Conservation (phyloP, 2,888 invertebrate genomes). For the Nephrotoma guestfalica region DNA sequence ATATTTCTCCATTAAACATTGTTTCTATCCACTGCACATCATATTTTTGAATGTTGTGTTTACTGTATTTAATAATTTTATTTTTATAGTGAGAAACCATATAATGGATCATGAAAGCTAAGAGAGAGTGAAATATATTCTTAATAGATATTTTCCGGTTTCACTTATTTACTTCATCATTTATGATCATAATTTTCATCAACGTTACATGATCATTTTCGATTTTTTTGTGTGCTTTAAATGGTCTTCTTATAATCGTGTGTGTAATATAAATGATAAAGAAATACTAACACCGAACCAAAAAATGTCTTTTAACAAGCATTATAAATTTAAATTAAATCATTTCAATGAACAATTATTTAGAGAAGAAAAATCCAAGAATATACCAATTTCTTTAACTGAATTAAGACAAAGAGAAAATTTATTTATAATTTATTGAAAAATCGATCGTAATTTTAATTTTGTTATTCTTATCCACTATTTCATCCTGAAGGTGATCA, state of each 20-base stretch:
- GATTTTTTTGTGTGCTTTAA: background rate
- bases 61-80: background rate
- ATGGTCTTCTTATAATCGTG: background rate
- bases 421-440: background rate
- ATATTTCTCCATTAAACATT: too few relatives aligned
- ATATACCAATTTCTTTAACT: background rate
- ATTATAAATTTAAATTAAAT: background rate
- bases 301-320: background rate
- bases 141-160: background rate
- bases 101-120: background rate
- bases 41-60: background rate
- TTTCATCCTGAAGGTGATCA: background rate
- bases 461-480: background rate
- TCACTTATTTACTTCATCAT: background rate
- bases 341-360: background rate
- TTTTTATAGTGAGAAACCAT: background rate
- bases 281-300: background rate
- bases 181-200: background rate
- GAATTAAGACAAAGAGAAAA: background rate
- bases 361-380: background rate
- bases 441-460: background rate
- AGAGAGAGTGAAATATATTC: background rate
- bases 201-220: background rate
- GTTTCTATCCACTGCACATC: background rate
- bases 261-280: background rate